A percentile compares a stretch with the other conserved stretches of the same genome.
These are phyloP conservation scores for Tinea semifulvella DNA, from an alignment of 2,888 invertebrate genomes.

Conservation along the genomic window DNA sequence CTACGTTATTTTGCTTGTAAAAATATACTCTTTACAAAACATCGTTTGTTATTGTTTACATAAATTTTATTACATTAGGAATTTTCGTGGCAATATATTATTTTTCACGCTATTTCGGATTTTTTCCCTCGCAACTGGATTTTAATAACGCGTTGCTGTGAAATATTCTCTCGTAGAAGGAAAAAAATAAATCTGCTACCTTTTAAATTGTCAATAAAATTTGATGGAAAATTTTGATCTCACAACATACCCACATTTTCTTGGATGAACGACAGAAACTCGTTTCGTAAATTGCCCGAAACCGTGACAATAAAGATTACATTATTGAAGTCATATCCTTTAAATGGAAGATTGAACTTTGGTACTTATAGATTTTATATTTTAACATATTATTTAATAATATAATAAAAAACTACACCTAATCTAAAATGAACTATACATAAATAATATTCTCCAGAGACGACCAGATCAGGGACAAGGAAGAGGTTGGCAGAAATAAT, in stretches of 20 bases:
- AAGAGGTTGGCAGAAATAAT: no score
- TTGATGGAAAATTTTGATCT: not conserved
- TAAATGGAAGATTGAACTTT: no score
- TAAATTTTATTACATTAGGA: not conserved
- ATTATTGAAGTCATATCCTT: no score
- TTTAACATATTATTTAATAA: no score
- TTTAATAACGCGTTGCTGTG: constrained; percentile 7
- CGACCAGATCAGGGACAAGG: no score
- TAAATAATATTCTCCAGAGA: no score
- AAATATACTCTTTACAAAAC: not conserved
- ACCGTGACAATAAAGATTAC: no score
- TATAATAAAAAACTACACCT: no score
- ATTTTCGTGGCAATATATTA: constrained; percentile 1
- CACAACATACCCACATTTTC: constrained; percentile 1
- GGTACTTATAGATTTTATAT: no score
- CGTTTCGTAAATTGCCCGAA: constrained; percentile 3
- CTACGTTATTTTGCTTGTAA: not conserved
- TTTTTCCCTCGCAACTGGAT: not conserved
- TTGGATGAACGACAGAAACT: not conserved
- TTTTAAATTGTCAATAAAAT: constrained; percentile 9
- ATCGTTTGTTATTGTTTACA: constrained; percentile 2
- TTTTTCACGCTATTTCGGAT: not conserved
- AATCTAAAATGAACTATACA: no score
- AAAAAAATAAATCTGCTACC: not conserved
- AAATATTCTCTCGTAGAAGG: constrained; percentile 1